Evolutionary conservation across 2,113 vertebrate genomes (phyloP).

Genomic region (Potamarius usumacintae): DNA sequence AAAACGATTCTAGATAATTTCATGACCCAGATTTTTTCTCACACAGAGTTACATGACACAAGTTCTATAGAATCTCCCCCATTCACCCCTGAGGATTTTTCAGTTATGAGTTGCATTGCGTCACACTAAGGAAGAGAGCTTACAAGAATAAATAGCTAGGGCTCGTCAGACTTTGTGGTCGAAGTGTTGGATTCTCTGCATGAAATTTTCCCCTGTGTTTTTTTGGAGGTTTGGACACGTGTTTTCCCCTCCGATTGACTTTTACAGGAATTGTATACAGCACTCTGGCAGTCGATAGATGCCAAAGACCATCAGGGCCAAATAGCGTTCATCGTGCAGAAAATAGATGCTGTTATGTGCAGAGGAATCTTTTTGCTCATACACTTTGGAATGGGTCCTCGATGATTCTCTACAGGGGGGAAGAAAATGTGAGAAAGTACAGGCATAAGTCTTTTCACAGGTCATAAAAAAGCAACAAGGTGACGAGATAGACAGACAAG

Average conservation of each 20-base stretch:
- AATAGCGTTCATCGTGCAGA: constrained; percentile 22
- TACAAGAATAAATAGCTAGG: background rate
- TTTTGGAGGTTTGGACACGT: background rate
- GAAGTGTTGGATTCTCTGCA: background rate
- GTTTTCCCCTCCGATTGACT: background rate
- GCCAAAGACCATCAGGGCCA: constrained; percentile 32
- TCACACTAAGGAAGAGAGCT: background rate
- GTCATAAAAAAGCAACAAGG: constrained; percentile 26
- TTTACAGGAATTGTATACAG: constrained; percentile 15
- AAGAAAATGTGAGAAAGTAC: constrained; percentile 28
- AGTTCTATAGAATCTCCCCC: background rate
- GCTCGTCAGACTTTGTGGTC: background rate
- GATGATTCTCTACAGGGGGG: constrained; percentile 26
- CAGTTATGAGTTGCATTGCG: constrained; percentile 4
- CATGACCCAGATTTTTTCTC: constrained; percentile 2
- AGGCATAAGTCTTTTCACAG: background rate
- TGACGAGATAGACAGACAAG: background rate
- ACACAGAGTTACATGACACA: constrained; percentile 4
- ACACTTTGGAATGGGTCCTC: constrained; percentile 17
- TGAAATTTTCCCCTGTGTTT: background rate
- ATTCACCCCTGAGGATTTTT: background rate
- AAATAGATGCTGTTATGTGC: constrained; percentile 18
- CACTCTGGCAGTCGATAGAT: background rate
- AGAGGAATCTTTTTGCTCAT: constrained; percentile 32
- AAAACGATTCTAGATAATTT: constrained; percentile 20